Base-by-base conservation (phyloP, 2,113 vertebrate genomes). In the Actenoides lindsayi region DNA sequence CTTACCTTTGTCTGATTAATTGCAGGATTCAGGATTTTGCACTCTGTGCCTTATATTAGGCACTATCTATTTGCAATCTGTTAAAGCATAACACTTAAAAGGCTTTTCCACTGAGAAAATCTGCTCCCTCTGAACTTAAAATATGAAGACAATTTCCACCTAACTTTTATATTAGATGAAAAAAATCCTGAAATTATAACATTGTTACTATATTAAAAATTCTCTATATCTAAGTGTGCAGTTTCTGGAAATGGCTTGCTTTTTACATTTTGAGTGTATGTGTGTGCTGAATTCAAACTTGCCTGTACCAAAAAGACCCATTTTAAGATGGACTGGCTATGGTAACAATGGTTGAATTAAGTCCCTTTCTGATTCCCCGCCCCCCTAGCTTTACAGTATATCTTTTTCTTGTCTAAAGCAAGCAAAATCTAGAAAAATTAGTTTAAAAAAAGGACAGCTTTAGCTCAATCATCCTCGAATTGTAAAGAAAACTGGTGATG, bases 301-400 rank as follows among this genome's bases (percentile, higher is more conserved):
- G 7, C 5, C 7, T 57, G 9, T 28, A n/a, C 35, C 23, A 76
- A 41, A 37, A 13, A 64, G 30, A 51, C 8, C 2, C 9, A 9
- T 16, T 9, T 9, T 7, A n/a, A 50, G 5, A 57, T 30, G 6
- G 6, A 68, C 25, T n/a, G 60, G 13, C 13, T 84, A 8, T 56
- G 27, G 2, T 44, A 80, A 77, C 2, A 24, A n/a, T 37, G 0
- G 9, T 27, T 73, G 4, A 83, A 92, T 60, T 24, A 56, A 44
- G 1, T 46, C 25, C 0, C 0, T 30, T 64, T 68, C 23, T 41
- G 6, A 8, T 19, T 42, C 42, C 42, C 42, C 42, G 14, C 42
- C 15, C 42, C 42, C 15, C 42, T 4, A 28, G 1, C 20, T 73
- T 76, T 80, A 25, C 8, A 25, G 3, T 37, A 6, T 53, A 16